phyloP scores from a whole-genome alignment of 1,140 invertebrate species.

The Nasonia longicornis region DNA sequence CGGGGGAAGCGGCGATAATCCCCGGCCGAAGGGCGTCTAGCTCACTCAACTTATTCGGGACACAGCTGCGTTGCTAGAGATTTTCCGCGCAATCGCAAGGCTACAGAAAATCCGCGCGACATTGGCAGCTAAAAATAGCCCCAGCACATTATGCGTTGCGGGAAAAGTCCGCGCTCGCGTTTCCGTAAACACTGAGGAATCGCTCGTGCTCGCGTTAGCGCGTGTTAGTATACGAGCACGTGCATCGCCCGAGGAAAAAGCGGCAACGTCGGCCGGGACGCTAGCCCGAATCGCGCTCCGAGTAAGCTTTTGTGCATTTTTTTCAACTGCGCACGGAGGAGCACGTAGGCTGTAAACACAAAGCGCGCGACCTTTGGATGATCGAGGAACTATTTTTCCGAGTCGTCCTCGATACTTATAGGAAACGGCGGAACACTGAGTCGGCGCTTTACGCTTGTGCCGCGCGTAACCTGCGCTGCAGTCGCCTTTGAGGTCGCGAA shows the following conservation, averaged over 20 bases:
- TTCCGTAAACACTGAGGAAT: constrained; percentile 39
- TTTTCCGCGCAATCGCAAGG: not conserved
- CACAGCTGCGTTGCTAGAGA: not conserved
- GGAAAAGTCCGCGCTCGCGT: not conserved
- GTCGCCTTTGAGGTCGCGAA: not conserved
- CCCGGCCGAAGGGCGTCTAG: too few species aligned
- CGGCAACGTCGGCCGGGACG: too few species aligned
- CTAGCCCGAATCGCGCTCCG: too few species aligned
- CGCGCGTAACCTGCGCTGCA: not conserved
- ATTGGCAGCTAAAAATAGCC: constrained; percentile 31
- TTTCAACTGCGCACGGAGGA: not conserved
- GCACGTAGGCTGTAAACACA: not conserved
- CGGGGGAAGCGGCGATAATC: too few species aligned
- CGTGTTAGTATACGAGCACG: not conserved
- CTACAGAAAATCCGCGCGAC: constrained; percentile 26
- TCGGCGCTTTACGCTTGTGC: not conserved
- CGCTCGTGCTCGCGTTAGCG: not conserved
- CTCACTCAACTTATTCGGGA: too few species aligned
- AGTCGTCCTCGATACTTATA: constrained; percentile 38
- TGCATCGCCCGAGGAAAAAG: not conserved
- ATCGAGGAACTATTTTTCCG: constrained; percentile 41
- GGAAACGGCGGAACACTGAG: constrained; percentile 31
- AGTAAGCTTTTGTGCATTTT: not conserved
- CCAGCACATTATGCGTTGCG: not conserved
- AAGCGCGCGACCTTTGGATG: constrained; percentile 6